Conservation (phyloP, 1,140 invertebrate species). For the Archivesica marissinica region DNA sequence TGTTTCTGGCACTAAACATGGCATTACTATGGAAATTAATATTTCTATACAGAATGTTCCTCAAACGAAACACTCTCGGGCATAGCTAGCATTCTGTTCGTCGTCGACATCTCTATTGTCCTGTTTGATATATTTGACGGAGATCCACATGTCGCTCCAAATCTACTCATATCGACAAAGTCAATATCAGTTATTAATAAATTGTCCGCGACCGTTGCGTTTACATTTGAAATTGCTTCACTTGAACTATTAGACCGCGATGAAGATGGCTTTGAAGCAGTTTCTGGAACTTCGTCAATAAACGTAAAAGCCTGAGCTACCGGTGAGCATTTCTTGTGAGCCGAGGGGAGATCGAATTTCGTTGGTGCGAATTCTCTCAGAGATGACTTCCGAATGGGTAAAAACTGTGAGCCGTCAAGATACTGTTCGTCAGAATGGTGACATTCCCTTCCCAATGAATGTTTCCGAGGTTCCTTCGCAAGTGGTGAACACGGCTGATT, state of each 20-base stretch:
- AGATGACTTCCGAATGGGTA: background rate
- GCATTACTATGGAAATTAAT: background rate
- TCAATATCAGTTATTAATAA: conserved; percentile 47
- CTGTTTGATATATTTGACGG: background rate
- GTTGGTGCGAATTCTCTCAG: background rate
- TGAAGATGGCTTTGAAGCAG: background rate
- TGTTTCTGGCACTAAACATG: too few relatives aligned
- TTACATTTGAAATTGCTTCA: background rate
- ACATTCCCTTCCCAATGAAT: background rate
- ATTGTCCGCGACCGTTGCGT: background rate
- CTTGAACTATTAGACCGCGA: background rate
- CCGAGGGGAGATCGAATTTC: background rate
- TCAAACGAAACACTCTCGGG: conserved; percentile 43
- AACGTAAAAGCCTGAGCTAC: conserved; percentile 12
- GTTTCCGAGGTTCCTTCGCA: conserved; percentile 20
- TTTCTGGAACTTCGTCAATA: conserved; percentile 17
- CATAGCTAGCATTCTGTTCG: conserved; percentile 31
- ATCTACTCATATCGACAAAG: conserved; percentile 47
- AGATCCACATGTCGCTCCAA: conserved; percentile 24
- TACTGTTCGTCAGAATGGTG: background rate
- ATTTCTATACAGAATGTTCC: conserved; percentile 30
- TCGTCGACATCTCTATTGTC: conserved; percentile 32
- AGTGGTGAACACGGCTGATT: conserved; percentile 51
- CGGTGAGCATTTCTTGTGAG: background rate
- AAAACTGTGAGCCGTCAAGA: background rate